Conservation (phyloP, 2,888 invertebrate genomes). For the Amphipoea lucens region DNA sequence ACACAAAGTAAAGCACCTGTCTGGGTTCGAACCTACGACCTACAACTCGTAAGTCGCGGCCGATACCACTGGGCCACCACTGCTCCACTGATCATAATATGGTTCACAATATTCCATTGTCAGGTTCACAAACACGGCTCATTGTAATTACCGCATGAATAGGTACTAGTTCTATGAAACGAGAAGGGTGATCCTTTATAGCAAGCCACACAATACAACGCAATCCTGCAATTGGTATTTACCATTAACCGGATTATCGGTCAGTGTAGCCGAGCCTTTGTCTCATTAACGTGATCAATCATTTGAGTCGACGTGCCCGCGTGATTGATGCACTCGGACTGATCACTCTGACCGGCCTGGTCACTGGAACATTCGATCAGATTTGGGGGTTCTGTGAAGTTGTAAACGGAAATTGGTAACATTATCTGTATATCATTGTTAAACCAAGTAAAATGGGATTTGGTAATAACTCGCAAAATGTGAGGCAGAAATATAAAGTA, state of each 20-base stretch:
- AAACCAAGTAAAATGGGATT: background rate
- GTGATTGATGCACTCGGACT: conserved; percentile 41
- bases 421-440: background rate
- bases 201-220: background rate
- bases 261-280: conserved; percentile 27
- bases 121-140: too few species aligned
- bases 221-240: conserved; percentile 2
- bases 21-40: too few species aligned
- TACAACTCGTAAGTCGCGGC: too few species aligned
- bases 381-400: background rate
- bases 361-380: conserved; percentile 29
- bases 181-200: background rate
- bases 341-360: conserved; percentile 12
- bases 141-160: background rate
- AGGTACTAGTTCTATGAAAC: background rate
- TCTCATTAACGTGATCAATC: conserved; percentile 63
- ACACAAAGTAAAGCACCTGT: too few species aligned
- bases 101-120: background rate
- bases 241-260: conserved; percentile 15
- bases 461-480: background rate
- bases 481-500: too few species aligned
- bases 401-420: conserved; percentile 17
- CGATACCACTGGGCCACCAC: too few species aligned
- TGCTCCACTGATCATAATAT: background rate
- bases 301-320: conserved; percentile 22